Percentiles rank a stretch among this genome's conserved stretches.
phyloP scores from a whole-genome alignment of 2,888 invertebrate species.

The Trissoscelio sp. region DNA sequence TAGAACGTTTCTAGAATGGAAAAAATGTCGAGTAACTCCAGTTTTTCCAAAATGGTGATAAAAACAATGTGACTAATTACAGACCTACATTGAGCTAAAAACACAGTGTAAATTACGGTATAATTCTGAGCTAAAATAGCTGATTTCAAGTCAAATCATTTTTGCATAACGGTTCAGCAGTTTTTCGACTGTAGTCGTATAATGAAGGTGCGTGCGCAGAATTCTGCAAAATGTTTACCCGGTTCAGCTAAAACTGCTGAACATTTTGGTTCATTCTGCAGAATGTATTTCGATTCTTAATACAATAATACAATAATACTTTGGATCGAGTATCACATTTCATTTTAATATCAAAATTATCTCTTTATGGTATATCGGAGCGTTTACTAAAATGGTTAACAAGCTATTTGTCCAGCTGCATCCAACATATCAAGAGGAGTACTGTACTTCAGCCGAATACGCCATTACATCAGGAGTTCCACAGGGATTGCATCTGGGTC shows the following conservation, averaged over 20 bases:
- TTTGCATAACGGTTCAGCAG: too few relatives aligned
- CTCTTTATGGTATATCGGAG: conserved; percentile 24
- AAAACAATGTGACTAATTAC: conserved; percentile 50
- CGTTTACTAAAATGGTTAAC: background rate
- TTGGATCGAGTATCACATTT: conserved; percentile 69
- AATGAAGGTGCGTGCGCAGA: too few relatives aligned
- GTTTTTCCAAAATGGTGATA: conserved; percentile 62
- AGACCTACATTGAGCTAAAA: too few relatives aligned
- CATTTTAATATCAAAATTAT: conserved; percentile 61
- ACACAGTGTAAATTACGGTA: too few relatives aligned
- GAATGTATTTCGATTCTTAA: conserved; percentile 53
- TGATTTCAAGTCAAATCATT: too few relatives aligned
- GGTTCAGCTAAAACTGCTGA: too few relatives aligned
- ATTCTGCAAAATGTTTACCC: too few relatives aligned
- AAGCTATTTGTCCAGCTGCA: conserved; percentile 1
- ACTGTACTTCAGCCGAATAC: background rate
- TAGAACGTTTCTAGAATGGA: conserved; percentile 60
- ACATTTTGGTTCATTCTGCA: too few relatives aligned
- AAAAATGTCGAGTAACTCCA: conserved; percentile 51
- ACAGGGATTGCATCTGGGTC: conserved; percentile 6
- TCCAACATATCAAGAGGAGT: background rate
- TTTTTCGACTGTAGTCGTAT: too few relatives aligned
- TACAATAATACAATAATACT: conserved; percentile 61
- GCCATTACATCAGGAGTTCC: conserved; percentile 1
- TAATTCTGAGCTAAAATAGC: too few relatives aligned